These are phyloP conservation scores for Aricia artaxerxes DNA, from an alignment of 2,888 invertebrate species.

Conservation along the genomic window DNA sequence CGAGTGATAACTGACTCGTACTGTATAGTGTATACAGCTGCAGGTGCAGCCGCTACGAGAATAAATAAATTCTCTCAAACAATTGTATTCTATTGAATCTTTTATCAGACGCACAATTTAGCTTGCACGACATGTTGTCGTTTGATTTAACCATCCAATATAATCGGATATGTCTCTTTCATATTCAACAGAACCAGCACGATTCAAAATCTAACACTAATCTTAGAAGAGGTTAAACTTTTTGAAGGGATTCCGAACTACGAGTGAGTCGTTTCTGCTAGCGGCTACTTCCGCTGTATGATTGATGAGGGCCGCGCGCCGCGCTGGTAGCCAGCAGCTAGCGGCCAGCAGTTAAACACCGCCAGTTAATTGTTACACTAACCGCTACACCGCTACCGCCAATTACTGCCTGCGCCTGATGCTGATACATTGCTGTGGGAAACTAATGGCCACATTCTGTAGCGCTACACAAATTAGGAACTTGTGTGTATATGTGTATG, in stretches of 20 bases:
- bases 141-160: too few relatives aligned
- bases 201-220: background rate
- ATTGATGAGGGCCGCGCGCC: background rate
- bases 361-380: slow-evolving; percentile 7
- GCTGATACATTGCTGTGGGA: slow-evolving; percentile 1
- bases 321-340: background rate
- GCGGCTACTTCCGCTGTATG: slow-evolving; percentile 6
- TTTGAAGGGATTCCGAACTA: background rate
- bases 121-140: too few relatives aligned
- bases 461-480: background rate
- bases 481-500: background rate
- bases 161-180: too few relatives aligned
- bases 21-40: background rate
- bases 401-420: background rate
- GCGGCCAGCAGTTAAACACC: slow-evolving; percentile 1
- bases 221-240: background rate
- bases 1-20: background rate
- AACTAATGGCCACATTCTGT: background rate
- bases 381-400: slow-evolving; percentile 9
- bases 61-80: background rate
- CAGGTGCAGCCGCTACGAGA: background rate
- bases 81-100: background rate
- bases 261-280: background rate
- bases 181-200: background rate
- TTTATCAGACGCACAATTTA: background rate